Evolutionary conservation across 2,113 vertebrate genomes (phyloP).

Genomic region (Trematocara zebra): DNA sequence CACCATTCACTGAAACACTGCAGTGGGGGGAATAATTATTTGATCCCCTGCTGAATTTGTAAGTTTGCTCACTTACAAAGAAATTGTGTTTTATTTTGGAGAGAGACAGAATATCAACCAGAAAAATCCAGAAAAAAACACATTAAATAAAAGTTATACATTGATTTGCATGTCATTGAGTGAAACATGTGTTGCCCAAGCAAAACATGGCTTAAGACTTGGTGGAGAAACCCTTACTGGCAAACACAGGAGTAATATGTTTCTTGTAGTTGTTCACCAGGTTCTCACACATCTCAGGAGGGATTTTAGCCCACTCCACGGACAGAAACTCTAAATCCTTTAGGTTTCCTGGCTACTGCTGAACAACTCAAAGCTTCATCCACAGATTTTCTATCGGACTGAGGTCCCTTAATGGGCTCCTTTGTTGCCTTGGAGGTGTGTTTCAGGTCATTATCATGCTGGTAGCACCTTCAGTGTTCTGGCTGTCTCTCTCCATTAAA

Average conservation of each 20-base stretch:
- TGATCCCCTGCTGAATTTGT: not conserved
- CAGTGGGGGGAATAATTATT: not conserved
- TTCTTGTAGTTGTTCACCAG: not conserved
- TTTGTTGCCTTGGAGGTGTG: not conserved
- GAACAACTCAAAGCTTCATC: not conserved
- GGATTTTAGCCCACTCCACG: fast-evolving
- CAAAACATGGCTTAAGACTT: not conserved
- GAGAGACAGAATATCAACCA: not conserved
- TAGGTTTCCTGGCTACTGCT: not conserved
- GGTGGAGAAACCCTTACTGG: not conserved
- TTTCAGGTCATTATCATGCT: not conserved
- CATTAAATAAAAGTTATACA: not conserved
- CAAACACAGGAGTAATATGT: not conserved
- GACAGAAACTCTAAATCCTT: not conserved
- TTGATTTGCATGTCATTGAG: not conserved
- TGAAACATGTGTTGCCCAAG: not conserved
- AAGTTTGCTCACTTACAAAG: not conserved
- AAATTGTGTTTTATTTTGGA: not conserved
- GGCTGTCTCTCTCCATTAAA: not conserved
- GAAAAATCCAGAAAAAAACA: not conserved
- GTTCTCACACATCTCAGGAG: not conserved
- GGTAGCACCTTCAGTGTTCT: not conserved
- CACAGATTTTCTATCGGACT: not conserved
- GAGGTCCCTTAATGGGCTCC: not conserved
- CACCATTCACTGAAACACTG: not conserved